phyloP scores from a whole-genome alignment of 2,797 vertebrate species.

The Rousettus madagascariensis region DNA sequence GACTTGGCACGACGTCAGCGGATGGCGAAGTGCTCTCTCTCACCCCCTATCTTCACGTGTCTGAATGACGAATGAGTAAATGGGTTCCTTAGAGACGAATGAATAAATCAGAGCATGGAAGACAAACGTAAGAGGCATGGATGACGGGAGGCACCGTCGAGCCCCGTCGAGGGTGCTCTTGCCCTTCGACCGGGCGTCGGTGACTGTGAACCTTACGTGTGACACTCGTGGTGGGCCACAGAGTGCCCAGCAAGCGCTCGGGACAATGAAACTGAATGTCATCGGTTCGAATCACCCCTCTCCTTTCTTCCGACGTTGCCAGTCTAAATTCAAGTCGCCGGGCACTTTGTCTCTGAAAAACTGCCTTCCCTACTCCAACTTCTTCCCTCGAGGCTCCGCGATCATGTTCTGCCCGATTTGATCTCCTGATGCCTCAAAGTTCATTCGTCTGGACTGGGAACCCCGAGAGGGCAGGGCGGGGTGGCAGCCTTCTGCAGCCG shows the following conservation, averaged over 20 bases:
- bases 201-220: background rate
- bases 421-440: background rate
- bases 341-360: background rate
- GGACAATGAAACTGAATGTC: background rate
- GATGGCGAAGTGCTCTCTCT: background rate
- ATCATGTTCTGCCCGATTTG: background rate
- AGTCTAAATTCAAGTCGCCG: background rate
- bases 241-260: background rate
- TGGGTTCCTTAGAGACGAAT: background rate
- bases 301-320: background rate
- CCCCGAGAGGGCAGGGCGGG: background rate
- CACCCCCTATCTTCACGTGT: background rate
- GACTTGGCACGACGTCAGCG: accelerated
- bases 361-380: no score
- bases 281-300: background rate
- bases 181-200: background rate
- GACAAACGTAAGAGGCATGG: background rate
- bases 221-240: background rate
- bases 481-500: no score
- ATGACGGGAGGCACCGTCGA: background rate
- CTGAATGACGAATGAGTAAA: background rate
- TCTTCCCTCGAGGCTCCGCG: background rate
- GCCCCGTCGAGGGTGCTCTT: no score
- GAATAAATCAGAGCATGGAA: background rate
- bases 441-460: background rate